Evolutionary conservation across 2,797 vertebrate species (phyloP), one percentile per base, ranked within the genome.

Genomic region (Notoglanidium macrostoma): DNA sequence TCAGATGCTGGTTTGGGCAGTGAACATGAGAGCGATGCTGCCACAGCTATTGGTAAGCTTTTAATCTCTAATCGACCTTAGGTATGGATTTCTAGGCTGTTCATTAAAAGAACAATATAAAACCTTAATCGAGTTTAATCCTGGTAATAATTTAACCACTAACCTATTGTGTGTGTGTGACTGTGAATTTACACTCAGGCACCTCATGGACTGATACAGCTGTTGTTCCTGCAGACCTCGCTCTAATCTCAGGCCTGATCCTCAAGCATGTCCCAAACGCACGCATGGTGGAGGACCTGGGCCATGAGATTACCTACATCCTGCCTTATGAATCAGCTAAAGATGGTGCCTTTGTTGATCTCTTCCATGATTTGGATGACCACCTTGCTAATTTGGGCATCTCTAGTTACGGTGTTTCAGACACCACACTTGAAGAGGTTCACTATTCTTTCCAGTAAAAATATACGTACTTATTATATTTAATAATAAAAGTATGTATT

Each of bases 321-420:
- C 92, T 99, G 90, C 98, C 98, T 0, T 98, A 99, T 72, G 96
- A 98, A 92, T 98, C 98, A 19, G 98, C 98, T 73, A 98, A 97
- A 93, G 98, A 99, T 23, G 98, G 98, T 17, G 97, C 97, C 89
- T 99, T 99, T 17, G 98, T 99, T 82, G 98, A 99, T 88, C 97
- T 99, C 74, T 99, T 99, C 92, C 98, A 99, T 23, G 98, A 99
- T 93, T 96, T 99, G 23, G 98, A 99, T 85, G 98, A 99, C 90
- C 95, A 98, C 11, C 98, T 99, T 10, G 96, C 97, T 7, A 97
- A 99, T 92, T 92, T 99, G 86, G 97, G 97, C 84, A 99, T 99
- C 93, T 99, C 98, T 17, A 99, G 98, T 93, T 99, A 99, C 0
- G 98, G 98, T 89, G 97, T 99, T 93, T 98, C 98, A 17, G 98